A percentile compares a stretch with the other conserved stretches of the same genome.
phyloP scores from a whole-genome alignment of 2,113 vertebrate genomes.

The Axis porcinus region DNA sequence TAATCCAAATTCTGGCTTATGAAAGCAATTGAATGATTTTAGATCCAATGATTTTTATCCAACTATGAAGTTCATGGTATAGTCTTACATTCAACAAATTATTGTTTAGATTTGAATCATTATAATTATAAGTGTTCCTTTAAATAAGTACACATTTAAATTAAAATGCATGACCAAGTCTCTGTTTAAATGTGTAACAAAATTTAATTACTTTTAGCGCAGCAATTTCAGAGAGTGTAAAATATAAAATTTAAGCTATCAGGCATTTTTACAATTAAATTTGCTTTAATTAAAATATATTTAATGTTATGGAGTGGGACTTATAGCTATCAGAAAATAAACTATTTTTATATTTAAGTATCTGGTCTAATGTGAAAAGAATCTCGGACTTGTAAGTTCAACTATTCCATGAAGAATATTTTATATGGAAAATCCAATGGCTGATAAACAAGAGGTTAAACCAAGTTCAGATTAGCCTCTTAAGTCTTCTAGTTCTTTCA shows the following conservation, averaged over 20 bases:
- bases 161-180: neutral
- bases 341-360: neutral
- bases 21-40: constrained; percentile 30
- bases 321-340: neutral
- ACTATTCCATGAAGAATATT: neutral
- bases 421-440: neutral
- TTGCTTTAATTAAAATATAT: constrained; percentile 4
- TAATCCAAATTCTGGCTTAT: constrained; percentile 24
- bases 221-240: constrained; percentile 2
- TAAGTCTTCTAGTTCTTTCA: constrained; percentile 10
- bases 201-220: neutral
- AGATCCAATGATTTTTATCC: constrained; percentile 44
- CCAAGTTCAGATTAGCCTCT: neutral
- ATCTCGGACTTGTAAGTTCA: neutral
- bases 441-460: neutral
- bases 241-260: neutral
- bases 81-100: neutral
- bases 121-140: constrained; percentile 5
- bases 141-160: constrained; percentile 8
- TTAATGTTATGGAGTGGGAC: neutral
- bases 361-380: neutral
- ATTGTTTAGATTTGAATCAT: constrained; percentile 45
- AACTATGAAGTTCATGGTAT: constrained; percentile 7
- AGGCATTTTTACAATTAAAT: constrained; percentile 26
- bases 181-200: neutral